phyloP scores from a whole-genome alignment of 2,113 vertebrate species.

The Archilochus colubris region DNA sequence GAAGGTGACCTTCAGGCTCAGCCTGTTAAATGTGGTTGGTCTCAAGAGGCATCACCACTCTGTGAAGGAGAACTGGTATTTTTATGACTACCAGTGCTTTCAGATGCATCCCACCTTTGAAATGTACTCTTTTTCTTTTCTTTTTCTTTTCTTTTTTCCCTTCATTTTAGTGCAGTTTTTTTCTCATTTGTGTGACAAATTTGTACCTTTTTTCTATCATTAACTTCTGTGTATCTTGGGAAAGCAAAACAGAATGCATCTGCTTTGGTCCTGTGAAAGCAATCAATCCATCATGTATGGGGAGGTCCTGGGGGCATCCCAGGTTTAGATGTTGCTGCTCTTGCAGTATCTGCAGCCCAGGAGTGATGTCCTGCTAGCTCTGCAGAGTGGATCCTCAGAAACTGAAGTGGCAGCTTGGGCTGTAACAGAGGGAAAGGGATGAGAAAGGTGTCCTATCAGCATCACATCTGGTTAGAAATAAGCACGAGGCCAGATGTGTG shows the following conservation, averaged over 20 bases:
- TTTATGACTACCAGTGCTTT: background rate
- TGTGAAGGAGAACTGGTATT: background rate
- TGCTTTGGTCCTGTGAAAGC: background rate
- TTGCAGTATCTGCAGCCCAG: background rate
- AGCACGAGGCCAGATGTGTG: background rate
- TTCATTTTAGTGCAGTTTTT: background rate
- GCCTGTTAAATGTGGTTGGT: background rate
- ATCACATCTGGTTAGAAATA: background rate
- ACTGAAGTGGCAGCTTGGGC: background rate
- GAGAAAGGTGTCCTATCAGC: background rate
- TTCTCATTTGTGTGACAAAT: background rate
- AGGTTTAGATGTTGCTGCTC: background rate
- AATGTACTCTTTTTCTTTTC: background rate
- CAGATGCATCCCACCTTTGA: background rate
- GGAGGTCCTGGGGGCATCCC: background rate
- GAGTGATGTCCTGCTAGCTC: background rate
- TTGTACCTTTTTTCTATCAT: background rate
- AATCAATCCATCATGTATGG: too few relatives aligned
- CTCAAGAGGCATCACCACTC: background rate
- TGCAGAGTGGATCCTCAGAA: background rate
- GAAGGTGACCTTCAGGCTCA: slow-evolving; percentile 15
- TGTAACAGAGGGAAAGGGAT: background rate
- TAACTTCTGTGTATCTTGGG: background rate
- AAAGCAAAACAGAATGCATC: background rate
- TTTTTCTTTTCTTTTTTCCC: background rate